Evolutionary conservation across 2,113 vertebrate species (phyloP).

Genomic region (Channa maculata): DNA sequence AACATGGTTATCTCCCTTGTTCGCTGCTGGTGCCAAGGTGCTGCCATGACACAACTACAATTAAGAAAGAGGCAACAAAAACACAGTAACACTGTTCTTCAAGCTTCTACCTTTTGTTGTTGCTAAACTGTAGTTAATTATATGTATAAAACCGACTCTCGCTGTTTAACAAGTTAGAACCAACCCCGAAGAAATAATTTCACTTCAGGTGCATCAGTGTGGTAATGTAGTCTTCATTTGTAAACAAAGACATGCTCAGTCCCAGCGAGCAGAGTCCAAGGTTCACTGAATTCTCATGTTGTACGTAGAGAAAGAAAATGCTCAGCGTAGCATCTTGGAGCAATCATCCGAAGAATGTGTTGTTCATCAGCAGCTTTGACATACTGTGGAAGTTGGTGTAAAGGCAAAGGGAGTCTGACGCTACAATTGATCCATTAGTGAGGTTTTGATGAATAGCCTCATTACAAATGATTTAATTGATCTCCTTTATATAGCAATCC

Average conservation of each 20-base stretch:
- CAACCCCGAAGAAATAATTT: background rate
- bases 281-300: slow-evolving; percentile 19
- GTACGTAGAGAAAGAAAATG: slow-evolving; percentile 26
- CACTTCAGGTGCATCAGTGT: slow-evolving; percentile 14
- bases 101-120: too few species aligned
- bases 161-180: background rate
- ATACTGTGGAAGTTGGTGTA: slow-evolving; percentile 19
- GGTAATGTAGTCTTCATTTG: slow-evolving; percentile 56
- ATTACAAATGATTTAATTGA: slow-evolving; percentile 66
- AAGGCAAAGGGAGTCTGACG: slow-evolving; percentile 11
- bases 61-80: too few species aligned
- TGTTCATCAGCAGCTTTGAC: slow-evolving; percentile 54
- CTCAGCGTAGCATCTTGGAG: slow-evolving; percentile 47
- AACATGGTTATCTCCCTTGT: too few species aligned
- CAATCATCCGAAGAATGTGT: slow-evolving; percentile 45
- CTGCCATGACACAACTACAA: too few species aligned
- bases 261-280: slow-evolving; percentile 23
- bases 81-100: too few species aligned
- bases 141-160: background rate
- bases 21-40: too few species aligned
- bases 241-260: slow-evolving; percentile 59
- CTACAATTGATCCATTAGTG: slow-evolving; percentile 57
- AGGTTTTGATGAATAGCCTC: slow-evolving; percentile 68
- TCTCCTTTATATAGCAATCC: slow-evolving; percentile 51
- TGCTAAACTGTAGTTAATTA: too few species aligned